These are phyloP conservation scores for Pteromalus puparum DNA, from an alignment of 1,140 invertebrate species.

Conservation along the genomic window DNA sequence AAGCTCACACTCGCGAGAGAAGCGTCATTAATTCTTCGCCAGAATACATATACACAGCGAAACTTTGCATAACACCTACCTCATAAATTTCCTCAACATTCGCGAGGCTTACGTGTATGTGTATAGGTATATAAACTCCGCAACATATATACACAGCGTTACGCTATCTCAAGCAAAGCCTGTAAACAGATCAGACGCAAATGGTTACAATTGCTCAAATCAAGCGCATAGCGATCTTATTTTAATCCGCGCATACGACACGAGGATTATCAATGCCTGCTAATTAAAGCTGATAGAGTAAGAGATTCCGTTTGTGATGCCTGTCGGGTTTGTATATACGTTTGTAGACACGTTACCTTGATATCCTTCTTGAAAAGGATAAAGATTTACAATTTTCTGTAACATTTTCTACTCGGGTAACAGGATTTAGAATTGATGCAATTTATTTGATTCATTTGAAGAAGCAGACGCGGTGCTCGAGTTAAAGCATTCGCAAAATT, in stretches of 20 bases:
- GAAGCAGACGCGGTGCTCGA: no score
- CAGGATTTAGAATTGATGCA: no score
- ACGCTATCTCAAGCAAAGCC: neutral
- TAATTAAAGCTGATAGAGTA: neutral
- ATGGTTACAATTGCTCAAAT: conserved; percentile 8
- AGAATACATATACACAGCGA: neutral
- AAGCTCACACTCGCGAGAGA: neutral
- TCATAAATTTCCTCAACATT: conserved; percentile 22
- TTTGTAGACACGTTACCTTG: neutral
- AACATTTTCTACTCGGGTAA: no score
- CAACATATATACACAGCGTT: neutral
- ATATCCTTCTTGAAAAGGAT: no score
- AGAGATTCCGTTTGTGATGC: no score
- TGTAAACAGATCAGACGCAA: neutral
- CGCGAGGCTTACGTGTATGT: neutral
- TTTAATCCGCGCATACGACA: neutral
- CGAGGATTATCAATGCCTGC: neutral
- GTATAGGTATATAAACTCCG: neutral
- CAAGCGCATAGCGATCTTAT: neutral
- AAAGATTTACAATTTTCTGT: no score
- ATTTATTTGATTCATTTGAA: no score
- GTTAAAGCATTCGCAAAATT: no score
- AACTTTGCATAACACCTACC: conserved; percentile 34
- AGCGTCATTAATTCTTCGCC: neutral
- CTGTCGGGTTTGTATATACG: no score